Evolutionary conservation across 37 sponge, comb jelly and placozoan species (phyloP).

Genomic region (Halichondria panicea): DNA sequence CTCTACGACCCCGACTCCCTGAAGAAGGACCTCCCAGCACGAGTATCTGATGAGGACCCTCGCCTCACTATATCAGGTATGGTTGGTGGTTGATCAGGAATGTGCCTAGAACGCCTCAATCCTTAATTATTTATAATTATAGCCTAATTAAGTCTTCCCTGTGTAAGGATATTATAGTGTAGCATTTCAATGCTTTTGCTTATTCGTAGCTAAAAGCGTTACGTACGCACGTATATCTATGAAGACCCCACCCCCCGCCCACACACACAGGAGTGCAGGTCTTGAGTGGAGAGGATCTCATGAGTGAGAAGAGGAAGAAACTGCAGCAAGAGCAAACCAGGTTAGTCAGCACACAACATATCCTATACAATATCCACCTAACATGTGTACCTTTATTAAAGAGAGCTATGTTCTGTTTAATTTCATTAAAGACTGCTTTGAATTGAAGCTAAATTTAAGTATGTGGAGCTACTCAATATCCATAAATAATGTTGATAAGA

Average conservation of each 20-base stretch:
- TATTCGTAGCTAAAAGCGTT: too few species aligned
- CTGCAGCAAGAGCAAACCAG: conserved; percentile 93
- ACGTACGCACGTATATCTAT: too few species aligned
- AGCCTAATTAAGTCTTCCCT: too few species aligned
- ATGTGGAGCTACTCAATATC: background rate
- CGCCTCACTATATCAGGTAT: conserved; percentile 31
- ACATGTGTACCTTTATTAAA: too few species aligned
- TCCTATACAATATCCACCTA: too few species aligned
- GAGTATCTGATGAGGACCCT: conserved; percentile 86
- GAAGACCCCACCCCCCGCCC: conserved; percentile 59
- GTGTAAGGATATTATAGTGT: too few species aligned
- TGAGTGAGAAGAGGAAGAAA: conserved; percentile 65
- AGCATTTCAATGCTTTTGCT: too few species aligned
- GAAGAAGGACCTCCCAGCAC: conserved; percentile 88
- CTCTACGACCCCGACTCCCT: conserved; percentile 91
- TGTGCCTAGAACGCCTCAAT: too few species aligned
- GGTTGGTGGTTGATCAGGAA: too few species aligned
- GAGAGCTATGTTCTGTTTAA: background rate
- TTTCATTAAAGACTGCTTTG: background rate
- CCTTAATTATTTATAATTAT: too few species aligned
- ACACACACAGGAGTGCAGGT: conserved; percentile 50
- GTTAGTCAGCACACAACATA: too few species aligned
- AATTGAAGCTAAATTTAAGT: background rate
- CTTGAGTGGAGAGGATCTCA: conserved; percentile 85
- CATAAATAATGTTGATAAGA: too few species aligned